These are phyloP conservation scores for Drosophila erecta DNA, from an alignment of 1,140 invertebrate species.

Conservation along the genomic window DNA sequence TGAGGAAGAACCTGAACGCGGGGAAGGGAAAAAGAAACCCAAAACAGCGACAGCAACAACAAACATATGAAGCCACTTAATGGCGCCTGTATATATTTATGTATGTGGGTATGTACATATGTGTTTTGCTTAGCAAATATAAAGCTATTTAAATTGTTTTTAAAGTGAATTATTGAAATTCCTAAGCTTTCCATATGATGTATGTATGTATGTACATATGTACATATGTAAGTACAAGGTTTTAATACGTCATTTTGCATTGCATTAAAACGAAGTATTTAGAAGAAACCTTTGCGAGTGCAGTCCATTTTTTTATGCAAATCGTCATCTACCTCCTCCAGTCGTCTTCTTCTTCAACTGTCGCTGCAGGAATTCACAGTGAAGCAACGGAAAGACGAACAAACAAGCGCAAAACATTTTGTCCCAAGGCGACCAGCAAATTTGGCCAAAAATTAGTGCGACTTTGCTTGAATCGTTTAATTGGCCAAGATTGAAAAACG, in stretches of 20 bases:
- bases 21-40: neutral
- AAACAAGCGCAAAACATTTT: conserved; percentile 14
- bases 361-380: conserved; percentile 66
- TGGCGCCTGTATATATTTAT: conserved; percentile 16
- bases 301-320: conserved; percentile 43
- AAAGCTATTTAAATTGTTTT: too few relatives aligned
- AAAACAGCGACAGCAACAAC: conserved; percentile 7
- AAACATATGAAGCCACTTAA: conserved; percentile 61
- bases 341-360: conserved; percentile 32
- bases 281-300: conserved; percentile 10
- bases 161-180: too few relatives aligned
- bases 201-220: too few relatives aligned
- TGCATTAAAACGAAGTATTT: neutral
- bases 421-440: conserved; percentile 19
- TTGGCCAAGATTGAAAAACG: neutral
- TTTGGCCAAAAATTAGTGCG: conserved; percentile 1
- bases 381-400: conserved; percentile 68
- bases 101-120: too few relatives aligned
- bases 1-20: neutral
- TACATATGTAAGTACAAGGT: too few relatives aligned
- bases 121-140: too few relatives aligned
- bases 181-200: too few relatives aligned
- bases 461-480: too few relatives aligned
- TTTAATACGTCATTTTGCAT: too few relatives aligned
- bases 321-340: too few relatives aligned